These are phyloP conservation scores for Orientallactaga bullata DNA, from an alignment of 2,113 vertebrate species.

Conservation along the genomic window DNA sequence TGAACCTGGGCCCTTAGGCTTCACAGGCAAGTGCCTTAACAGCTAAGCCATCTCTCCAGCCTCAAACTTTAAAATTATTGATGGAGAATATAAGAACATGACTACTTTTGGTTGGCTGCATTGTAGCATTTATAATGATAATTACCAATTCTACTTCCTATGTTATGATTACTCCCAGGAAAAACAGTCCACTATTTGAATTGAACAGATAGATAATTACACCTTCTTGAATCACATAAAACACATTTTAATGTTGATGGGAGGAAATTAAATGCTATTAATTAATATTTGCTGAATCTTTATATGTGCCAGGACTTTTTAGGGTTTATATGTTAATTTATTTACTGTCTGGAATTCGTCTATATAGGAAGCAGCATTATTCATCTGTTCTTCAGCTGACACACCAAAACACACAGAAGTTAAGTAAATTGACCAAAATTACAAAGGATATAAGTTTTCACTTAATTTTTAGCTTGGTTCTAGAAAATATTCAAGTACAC, in stretches of 20 bases:
- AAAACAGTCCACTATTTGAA: not conserved
- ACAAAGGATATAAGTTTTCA: not conserved
- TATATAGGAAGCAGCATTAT: not conserved
- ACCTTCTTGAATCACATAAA: not conserved
- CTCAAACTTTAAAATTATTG: constrained; percentile 12
- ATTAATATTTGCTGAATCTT: not conserved
- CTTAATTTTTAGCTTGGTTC: not conserved
- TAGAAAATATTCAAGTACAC: not conserved
- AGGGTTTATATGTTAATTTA: not conserved
- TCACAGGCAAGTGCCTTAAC: no score
- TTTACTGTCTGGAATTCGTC: not conserved
- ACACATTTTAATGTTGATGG: constrained; percentile 21
- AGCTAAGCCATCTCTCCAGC: no score
- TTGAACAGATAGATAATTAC: not conserved
- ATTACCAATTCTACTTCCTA: constrained; percentile 33
- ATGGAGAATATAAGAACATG: constrained; percentile 14
- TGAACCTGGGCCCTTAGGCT: no score
- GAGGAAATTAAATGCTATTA: constrained; percentile 36
- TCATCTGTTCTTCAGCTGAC: not conserved
- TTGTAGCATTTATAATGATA: not conserved
- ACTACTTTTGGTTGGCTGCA: not conserved
- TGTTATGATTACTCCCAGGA: not conserved
- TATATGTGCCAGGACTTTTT: not conserved
- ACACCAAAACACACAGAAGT: not conserved
- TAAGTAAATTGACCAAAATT: not conserved